phyloP scores from a whole-genome alignment of 2,888 invertebrate species.

The Drosophila subsilvestris region DNA sequence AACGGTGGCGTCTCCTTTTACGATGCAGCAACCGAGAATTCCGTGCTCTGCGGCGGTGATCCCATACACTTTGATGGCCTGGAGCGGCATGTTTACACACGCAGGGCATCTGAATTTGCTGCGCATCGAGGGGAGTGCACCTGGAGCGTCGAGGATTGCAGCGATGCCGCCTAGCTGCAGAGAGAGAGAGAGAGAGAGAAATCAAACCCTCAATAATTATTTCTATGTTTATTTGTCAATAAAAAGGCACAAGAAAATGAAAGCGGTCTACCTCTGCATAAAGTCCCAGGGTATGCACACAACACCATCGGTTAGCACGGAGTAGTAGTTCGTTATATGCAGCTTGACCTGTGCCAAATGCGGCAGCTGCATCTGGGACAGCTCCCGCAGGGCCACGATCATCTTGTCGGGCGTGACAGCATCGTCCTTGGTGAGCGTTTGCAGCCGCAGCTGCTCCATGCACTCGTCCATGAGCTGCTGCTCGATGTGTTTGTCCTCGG shows the following conservation, averaged over 20 bases:
- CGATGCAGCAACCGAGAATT: slow-evolving; percentile 45
- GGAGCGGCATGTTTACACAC: slow-evolving; percentile 72
- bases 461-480: slow-evolving; percentile 89
- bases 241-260: slow-evolving; percentile 60
- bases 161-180: slow-evolving; percentile 43
- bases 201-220: slow-evolving; percentile 1
- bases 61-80: slow-evolving; percentile 53
- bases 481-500: slow-evolving; percentile 92
- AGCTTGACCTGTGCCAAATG: slow-evolving; percentile 87
- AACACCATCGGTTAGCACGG: slow-evolving; percentile 94
- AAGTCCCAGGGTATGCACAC: slow-evolving; percentile 97
- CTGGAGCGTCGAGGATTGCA: slow-evolving; percentile 75
- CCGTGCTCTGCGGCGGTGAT: slow-evolving; percentile 71
- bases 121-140: slow-evolving; percentile 59
- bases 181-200: background rate
- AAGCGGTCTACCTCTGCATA: slow-evolving; percentile 54
- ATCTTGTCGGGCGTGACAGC: slow-evolving; percentile 95
- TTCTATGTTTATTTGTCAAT: slow-evolving; percentile 52
- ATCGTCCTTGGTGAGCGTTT: slow-evolving; percentile 93
- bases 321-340: slow-evolving; percentile 95
- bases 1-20: slow-evolving; percentile 53
- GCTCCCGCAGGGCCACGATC: slow-evolving; percentile 92
- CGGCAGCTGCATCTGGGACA: slow-evolving; percentile 86
- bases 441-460: slow-evolving; percentile 87
- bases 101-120: slow-evolving; percentile 49